Evolutionary conservation across 2,888 invertebrate species (phyloP).

Genomic region (Mantis religiosa): DNA sequence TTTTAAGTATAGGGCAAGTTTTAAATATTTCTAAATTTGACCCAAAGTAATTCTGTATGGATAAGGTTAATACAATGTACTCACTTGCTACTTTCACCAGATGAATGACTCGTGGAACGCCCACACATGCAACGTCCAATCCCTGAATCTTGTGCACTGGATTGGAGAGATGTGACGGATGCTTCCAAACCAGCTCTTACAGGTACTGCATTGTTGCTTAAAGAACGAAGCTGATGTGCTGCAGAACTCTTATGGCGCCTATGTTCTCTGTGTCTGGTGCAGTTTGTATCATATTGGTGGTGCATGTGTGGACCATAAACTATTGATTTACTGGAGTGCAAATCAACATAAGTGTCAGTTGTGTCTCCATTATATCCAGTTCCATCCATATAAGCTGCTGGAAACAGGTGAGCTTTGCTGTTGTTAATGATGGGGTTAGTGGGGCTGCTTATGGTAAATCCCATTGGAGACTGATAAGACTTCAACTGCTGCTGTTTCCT

Average conservation of each 20-base stretch:
- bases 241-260: slow-evolving; percentile 34
- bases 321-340: slow-evolving; percentile 32
- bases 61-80: slow-evolving; percentile 29
- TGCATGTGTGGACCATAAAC: slow-evolving; percentile 24
- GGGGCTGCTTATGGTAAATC: slow-evolving; percentile 29
- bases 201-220: slow-evolving; percentile 38
- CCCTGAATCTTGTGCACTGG: slow-evolving; percentile 78
- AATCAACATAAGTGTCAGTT: slow-evolving; percentile 37
- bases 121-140: slow-evolving; percentile 66
- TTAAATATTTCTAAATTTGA: too few relatives aligned
- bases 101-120: slow-evolving; percentile 61
- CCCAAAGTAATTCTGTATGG: too few relatives aligned
- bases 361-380: slow-evolving; percentile 36
- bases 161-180: slow-evolving; percentile 75
- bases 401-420: slow-evolving; percentile 26
- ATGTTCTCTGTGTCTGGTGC: slow-evolving; percentile 31
- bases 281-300: slow-evolving; percentile 34
- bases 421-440: slow-evolving; percentile 16
- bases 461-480: slow-evolving; percentile 34
- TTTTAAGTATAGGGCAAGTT: too few relatives aligned
- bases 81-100: slow-evolving; percentile 69
- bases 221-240: slow-evolving; percentile 34
- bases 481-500: slow-evolving; percentile 32
- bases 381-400: slow-evolving; percentile 34
- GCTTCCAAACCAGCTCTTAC: slow-evolving; percentile 54